Base-by-base conservation (phyloP, 2,888 invertebrate genomes). In the Nomada fabriciana region DNA sequence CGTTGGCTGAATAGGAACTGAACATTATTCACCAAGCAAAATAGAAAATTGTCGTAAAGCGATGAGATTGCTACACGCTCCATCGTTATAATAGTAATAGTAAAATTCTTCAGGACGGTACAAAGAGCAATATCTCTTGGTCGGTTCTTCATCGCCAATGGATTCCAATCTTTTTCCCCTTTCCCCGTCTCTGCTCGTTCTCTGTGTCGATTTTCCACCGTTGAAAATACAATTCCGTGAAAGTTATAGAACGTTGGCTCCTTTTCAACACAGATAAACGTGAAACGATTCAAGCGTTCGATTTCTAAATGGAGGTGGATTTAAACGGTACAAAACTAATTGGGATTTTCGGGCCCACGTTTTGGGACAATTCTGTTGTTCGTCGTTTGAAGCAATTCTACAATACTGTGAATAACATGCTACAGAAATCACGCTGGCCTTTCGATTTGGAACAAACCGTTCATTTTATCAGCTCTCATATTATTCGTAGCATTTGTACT, bases 11-110 rank as follows among this genome's bases (percentile, higher is more conserved):
- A 85, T 85, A 63, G 67, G 71, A 70, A 79, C 64, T 79, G 82
- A 82, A 76, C 76, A 72, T 76, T 74, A 85, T 85, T 85, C 82
- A 76, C 42, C 52, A 71, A 20, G 59, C 29, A 84, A 78, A 84
- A 84, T 76, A 36, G 76, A 76, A 72, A 75, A 74, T 76, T 75
- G 81, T 64, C 77, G 77, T 60, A 84, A 80, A 76, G 80, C 68
- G 15, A 11, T 11, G 43, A 59, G 72, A 80, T 73, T 80, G 64
- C 70, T 42, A 73, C 67, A 68, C 43, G 75, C 29, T 64, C 60
- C 76, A 55, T 83, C 78, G 72, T 74, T 83, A 84, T 76, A 77
- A 80, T 77, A 72, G 77, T 70, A 80, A 80, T 72, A 63, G 74
- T 81, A 72, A 65, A 81, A 82, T 72, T 82, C 68, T 29, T 42